phyloP scores from a whole-genome alignment of 1,140 invertebrate genomes.

The Lordiphosa clarofinis region DNA sequence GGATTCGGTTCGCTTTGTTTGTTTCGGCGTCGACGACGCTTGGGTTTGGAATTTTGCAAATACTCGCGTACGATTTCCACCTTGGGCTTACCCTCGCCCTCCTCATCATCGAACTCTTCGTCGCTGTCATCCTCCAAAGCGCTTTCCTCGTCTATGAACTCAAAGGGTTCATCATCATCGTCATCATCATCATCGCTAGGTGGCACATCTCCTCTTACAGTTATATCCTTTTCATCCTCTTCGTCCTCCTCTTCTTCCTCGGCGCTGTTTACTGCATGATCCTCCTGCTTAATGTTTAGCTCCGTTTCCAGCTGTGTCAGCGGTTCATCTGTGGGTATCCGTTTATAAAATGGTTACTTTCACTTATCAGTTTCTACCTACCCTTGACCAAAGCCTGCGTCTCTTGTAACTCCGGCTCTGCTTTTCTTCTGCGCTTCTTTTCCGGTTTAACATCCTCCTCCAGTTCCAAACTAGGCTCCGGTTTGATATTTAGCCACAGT shows the following conservation, averaged over 20 bases:
- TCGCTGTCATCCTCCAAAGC: constrained; percentile 29
- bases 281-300: constrained; percentile 49
- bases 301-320: constrained; percentile 24
- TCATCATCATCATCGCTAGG: constrained; percentile 40
- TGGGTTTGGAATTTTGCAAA: constrained; percentile 13
- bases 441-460: constrained; percentile 30
- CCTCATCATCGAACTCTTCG: constrained; percentile 17
- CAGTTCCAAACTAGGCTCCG: constrained; percentile 39
- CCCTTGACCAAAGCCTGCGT: constrained; percentile 25
- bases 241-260: constrained; percentile 20
- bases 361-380: constrained; percentile 1
- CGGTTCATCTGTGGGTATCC: constrained; percentile 39
- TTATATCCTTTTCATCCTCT: constrained; percentile 17
- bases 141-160: constrained; percentile 32
- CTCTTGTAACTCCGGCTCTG: constrained; percentile 1
- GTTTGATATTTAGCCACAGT: constrained; percentile 61
- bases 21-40: constrained; percentile 43
- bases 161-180: constrained; percentile 22
- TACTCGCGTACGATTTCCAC: constrained; percentile 39
- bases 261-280: constrained; percentile 16
- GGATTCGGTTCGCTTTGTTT: constrained; percentile 39
- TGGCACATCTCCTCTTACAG: constrained; percentile 11
- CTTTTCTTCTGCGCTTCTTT: constrained; percentile 30
- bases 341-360: no score
- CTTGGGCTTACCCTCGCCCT: constrained; percentile 13